phyloP scores from a whole-genome alignment of 2,888 invertebrate genomes.

The Apodemia duryi region DNA sequence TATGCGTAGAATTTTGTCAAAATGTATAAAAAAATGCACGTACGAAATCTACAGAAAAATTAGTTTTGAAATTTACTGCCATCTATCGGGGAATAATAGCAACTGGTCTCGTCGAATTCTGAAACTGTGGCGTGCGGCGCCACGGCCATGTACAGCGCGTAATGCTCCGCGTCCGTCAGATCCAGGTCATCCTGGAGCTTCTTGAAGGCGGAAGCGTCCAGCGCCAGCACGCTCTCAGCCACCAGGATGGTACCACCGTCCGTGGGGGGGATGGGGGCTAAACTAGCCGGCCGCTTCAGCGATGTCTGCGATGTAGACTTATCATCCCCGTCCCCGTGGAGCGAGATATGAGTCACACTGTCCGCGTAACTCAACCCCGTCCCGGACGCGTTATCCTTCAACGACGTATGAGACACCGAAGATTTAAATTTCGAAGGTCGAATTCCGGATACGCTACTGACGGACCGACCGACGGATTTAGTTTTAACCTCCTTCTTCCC shows the following conservation, averaged over 20 bases:
- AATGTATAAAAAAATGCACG: not conserved
- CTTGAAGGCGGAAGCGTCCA: slow-evolving; percentile 61
- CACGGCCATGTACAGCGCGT: slow-evolving; percentile 91
- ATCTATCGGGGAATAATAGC: slow-evolving; percentile 91
- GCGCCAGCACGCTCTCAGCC: slow-evolving; percentile 72
- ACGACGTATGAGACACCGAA: slow-evolving; percentile 60
- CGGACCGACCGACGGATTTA: slow-evolving; percentile 79
- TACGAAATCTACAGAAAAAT: slow-evolving; percentile 14
- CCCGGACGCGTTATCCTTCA: slow-evolving; percentile 62
- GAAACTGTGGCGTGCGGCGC: slow-evolving; percentile 92
- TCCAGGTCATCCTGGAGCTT: slow-evolving; percentile 80
- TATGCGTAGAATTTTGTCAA: not conserved
- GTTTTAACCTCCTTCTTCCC: slow-evolving; percentile 48
- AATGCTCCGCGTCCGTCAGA: slow-evolving; percentile 92
- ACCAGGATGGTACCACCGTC: slow-evolving; percentile 80
- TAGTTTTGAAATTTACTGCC: slow-evolving; percentile 82
- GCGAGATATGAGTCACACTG: slow-evolving; percentile 82
- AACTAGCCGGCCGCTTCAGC: slow-evolving; percentile 45
- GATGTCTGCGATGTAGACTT: slow-evolving; percentile 56
- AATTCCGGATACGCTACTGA: slow-evolving; percentile 80
- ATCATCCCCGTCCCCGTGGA: slow-evolving; percentile 78
- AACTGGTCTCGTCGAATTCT: slow-evolving; percentile 93
- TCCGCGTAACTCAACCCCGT: slow-evolving; percentile 73
- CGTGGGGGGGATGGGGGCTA: slow-evolving; percentile 60
- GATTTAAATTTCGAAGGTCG: slow-evolving; percentile 72